Conservation (phyloP, 2,113 vertebrate genomes). For the Oceanites oceanicus region DNA sequence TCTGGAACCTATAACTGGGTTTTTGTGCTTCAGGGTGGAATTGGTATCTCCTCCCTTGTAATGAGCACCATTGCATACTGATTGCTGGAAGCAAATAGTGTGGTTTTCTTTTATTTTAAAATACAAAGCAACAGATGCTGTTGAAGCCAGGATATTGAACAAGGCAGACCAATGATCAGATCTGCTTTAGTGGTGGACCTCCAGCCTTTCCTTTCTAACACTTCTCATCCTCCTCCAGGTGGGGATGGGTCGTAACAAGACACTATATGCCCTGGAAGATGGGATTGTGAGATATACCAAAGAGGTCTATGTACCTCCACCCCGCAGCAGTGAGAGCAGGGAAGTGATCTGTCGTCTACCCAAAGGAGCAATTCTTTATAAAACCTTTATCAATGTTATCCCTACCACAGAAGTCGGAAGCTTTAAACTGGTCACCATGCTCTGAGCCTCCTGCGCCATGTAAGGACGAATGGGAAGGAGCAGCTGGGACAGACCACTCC, state of each 20-base stretch:
- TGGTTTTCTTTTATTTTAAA: neutral
- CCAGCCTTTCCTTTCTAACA: neutral
- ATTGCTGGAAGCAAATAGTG: neutral
- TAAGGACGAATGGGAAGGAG: neutral
- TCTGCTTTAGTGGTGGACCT: neutral
- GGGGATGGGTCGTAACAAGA: constrained; percentile 88
- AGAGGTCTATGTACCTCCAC: constrained; percentile 86
- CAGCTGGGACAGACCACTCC: neutral
- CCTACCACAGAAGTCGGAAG: constrained; percentile 83
- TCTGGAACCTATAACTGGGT: neutral
- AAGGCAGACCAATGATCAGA: neutral
- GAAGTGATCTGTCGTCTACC: constrained; percentile 83
- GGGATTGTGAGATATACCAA: constrained; percentile 89
- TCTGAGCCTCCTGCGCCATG: constrained; percentile 60
- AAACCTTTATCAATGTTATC: constrained; percentile 90
- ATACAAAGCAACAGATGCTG: neutral
- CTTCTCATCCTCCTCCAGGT: constrained; percentile 75
- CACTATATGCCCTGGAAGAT: constrained; percentile 89
- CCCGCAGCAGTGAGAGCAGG: constrained; percentile 72
- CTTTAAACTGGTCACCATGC: constrained; percentile 88
- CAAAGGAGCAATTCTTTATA: constrained; percentile 87
- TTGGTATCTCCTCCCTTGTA: neutral
- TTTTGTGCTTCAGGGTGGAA: neutral
- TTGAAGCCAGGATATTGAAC: neutral
- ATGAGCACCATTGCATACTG: neutral